Evolutionary conservation across 2,797 vertebrate species (phyloP), one percentile per base, ranked within the genome.

Genomic region (Phataginus tricuspis): DNA sequence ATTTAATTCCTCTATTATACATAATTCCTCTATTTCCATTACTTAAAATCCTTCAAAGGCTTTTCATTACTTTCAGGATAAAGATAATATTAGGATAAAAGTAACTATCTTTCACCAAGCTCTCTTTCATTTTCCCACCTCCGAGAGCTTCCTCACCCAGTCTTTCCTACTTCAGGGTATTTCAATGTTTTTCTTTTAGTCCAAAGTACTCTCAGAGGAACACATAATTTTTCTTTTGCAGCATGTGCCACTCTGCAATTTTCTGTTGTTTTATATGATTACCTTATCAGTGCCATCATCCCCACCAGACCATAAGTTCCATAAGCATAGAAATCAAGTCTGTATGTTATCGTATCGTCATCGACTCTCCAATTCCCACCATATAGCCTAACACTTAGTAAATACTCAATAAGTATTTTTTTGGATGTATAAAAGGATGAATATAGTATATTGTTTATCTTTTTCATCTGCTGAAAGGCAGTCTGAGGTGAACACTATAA

Each of bases 381-480:
- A 63, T 53, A 61, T 74, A 63, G 2, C 16, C 13, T 51, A 89
- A 83, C 10, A 59, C 11, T 95, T 85, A n/a, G 12, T 34, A 53
- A 11, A 7, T 72, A 90, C 4, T 71, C 61, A 74, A 55, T 14
- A 85, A 83, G 51, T 90, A 90, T 96, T 94, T 86, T 91, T 14
- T 85, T 83, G 59, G 89, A 84, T 86, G 2, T 86, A 80, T 55
- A 29, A 82, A 94, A 82, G 1, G 5, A 68, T 34, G 18, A 85
- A n/a, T 63, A 53, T n/a, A 79, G 1, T 78, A 64, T 51, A 55
- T 83, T 91, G 1, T 74, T 87, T 88, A 13, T 77, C 18, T 85
- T 53, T 51, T 93, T 74, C 71, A 29, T 84, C n/a, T 66, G 77
- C 88, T 53, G 2, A 95, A 79, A 66, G 45, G 5, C 8, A 31